Base-by-base conservation (phyloP, 2,113 vertebrate species). In the Thoracochromis brauschi region DNA sequence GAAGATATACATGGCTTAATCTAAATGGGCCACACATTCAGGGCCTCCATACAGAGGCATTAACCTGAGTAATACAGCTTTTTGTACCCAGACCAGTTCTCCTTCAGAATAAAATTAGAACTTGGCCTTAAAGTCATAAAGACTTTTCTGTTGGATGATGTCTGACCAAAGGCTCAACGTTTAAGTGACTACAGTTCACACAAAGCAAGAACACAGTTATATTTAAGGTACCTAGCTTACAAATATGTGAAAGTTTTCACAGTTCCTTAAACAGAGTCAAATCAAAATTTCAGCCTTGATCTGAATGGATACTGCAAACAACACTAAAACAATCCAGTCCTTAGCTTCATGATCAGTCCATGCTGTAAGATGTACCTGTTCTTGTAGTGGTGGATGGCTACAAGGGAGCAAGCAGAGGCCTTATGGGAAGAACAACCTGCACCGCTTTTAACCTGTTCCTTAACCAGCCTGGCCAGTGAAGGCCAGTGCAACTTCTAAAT, bases 1-100 rank as follows among this genome's bases (percentile, higher is more conserved):
- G 31, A 65, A 35, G 31, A n/a, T n/a, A 0, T 65, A 35, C 31
- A 12, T 35, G 63, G 35, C 3, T 68, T 21, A 68, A 68, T 40
- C 7, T 21, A 0, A 68, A 40, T 2, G 1, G n/a, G n/a, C 60
- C 60, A 38, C 19, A n/a, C 33, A 13, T 68, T 0, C 33, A 63
- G 57, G 57, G 26, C 16, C 58, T 63, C 29, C 29, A 63, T 63
- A 33, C 29, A 0, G 16, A 63, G 29, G 58, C 17, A 35, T 65
- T 65, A n/a, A 35, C 9, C 60, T 35, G 31, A 63, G 29, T 63
- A 11, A 63, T 17, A 33, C 29, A 63, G 58, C 58, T 63, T 63
- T 63, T 63, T 35, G 58, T 35, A 63, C 31, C 58, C 58, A 35
- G 29, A 35, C 60, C 60, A 5, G 6, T 65, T 65, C 60, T 35